Evolutionary conservation across 2,797 vertebrate genomes (phyloP).

Genomic region (Oreonectes daqikongensis): DNA sequence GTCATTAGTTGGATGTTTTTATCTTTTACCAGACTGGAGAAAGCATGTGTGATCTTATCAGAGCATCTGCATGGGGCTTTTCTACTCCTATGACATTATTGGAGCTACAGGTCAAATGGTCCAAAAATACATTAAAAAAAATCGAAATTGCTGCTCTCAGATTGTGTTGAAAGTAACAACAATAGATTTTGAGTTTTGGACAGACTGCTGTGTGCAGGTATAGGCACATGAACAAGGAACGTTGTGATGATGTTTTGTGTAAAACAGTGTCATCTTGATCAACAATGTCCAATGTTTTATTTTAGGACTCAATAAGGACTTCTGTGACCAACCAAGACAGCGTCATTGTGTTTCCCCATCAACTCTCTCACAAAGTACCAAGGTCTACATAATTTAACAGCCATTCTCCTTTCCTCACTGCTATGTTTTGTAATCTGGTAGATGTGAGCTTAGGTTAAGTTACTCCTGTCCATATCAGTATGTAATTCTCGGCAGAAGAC

Average conservation of each 20-base stretch:
- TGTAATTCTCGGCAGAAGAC: constrained; percentile 20
- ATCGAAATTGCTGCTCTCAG: neutral
- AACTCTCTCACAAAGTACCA: neutral
- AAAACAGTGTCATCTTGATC: neutral
- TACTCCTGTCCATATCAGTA: constrained; percentile 20
- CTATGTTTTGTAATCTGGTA: constrained; percentile 28
- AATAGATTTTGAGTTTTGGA: neutral
- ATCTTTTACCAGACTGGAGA: neutral
- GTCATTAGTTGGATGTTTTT: constrained; percentile 1
- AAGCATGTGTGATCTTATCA: neutral
- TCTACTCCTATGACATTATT: neutral
- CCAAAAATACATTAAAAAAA: neutral
- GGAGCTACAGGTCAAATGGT: neutral
- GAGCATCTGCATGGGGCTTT: neutral
- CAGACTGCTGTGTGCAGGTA: neutral
- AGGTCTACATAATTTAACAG: neutral
- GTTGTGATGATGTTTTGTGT: neutral
- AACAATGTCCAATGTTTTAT: neutral
- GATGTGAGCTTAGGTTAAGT: constrained; percentile 26
- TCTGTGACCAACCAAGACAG: neutral
- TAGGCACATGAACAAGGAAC: too few species aligned
- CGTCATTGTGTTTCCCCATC: neutral
- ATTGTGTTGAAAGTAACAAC: neutral
- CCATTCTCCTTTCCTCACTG: constrained; percentile 6
- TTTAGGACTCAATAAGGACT: neutral